Evolutionary conservation across 92 coral and sea anemone species (phyloP).

Genomic region (Blastomussa wellsi): DNA sequence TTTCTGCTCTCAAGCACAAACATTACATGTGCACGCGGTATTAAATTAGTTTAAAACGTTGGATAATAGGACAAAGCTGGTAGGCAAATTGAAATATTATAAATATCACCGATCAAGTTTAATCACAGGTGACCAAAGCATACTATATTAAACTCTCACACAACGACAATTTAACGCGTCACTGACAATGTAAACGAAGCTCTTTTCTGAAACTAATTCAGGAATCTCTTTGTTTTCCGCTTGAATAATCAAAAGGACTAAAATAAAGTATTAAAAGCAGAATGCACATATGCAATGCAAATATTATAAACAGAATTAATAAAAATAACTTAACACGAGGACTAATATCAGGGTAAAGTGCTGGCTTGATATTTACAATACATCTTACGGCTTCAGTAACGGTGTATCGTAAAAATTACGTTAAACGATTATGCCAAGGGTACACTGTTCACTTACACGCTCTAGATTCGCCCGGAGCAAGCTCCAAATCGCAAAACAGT

Average conservation of each 20-base stretch:
- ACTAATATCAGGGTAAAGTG: background rate
- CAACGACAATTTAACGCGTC: background rate
- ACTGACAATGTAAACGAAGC: conserved; percentile 1
- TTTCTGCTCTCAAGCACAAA: too few species aligned
- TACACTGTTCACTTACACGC: conserved; percentile 69
- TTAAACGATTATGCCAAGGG: background rate
- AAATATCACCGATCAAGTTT: too few species aligned
- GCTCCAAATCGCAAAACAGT: conserved; percentile 88
- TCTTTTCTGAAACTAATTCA: background rate
- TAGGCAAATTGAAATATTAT: too few species aligned
- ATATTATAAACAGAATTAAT: background rate
- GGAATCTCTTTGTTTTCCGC: background rate
- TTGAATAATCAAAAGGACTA: background rate
- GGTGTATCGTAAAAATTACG: background rate
- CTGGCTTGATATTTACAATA: conserved; percentile 3
- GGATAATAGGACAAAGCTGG: too few species aligned
- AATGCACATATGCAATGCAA: background rate
- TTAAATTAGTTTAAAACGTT: background rate
- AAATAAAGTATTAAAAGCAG: background rate
- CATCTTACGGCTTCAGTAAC: background rate
- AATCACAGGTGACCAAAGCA: too few species aligned
- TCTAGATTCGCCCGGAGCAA: conserved; percentile 89
- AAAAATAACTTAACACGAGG: background rate
- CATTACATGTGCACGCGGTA: background rate
- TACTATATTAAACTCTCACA: too few species aligned